These are phyloP conservation scores for Drosophila fuyamai DNA, from an alignment of 1,140 invertebrate species.

Conservation along the genomic window DNA sequence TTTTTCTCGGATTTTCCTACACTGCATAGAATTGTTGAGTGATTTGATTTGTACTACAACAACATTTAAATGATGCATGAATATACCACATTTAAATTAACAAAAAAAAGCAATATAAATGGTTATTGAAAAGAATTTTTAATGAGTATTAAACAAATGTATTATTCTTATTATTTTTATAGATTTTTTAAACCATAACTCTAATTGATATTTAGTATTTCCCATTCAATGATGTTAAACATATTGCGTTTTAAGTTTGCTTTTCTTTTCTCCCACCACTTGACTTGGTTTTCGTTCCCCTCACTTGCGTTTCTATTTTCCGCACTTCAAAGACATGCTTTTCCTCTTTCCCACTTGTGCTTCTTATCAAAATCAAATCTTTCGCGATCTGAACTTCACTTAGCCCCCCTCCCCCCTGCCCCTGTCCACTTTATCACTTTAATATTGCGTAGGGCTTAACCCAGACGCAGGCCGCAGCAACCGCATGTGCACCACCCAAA, in stretches of 20 bases:
- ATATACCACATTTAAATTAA: no score
- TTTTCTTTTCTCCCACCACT: neutral
- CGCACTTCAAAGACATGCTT: conserved; percentile 30
- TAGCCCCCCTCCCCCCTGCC: neutral
- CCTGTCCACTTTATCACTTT: neutral
- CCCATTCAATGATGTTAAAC: no score
- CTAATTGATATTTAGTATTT: no score
- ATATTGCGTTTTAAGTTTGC: neutral
- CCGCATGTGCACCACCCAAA: conserved; percentile 21
- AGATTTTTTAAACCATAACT: no score
- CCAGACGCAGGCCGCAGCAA: conserved; percentile 16
- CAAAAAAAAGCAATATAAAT: no score
- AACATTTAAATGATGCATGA: no score
- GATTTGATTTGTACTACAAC: no score
- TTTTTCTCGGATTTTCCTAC: neutral
- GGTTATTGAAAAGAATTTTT: no score
- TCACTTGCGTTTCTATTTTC: neutral
- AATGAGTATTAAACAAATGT: no score
- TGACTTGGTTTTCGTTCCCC: neutral
- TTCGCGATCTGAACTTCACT: conserved; percentile 10
- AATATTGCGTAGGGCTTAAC: conserved; percentile 11
- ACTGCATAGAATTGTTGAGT: no score
- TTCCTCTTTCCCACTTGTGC: conserved; percentile 1
- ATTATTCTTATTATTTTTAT: no score
- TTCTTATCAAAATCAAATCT: conserved; percentile 46